Conservation (phyloP, 2,797 vertebrate species). For the Anas capensis region DNA sequence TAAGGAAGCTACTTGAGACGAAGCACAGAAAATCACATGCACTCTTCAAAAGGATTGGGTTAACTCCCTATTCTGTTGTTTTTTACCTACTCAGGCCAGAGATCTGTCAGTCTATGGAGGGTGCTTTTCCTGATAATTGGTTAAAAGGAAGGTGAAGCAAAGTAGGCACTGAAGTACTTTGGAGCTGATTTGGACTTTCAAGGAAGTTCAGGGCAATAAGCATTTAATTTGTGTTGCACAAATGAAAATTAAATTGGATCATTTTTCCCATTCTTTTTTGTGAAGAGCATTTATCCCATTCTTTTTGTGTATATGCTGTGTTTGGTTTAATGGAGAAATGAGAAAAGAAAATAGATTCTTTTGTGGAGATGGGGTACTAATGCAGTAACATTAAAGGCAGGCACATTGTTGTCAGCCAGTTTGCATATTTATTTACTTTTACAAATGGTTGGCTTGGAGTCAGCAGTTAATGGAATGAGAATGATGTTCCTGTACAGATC, state of each 20-base stretch:
- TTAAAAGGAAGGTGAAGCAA: background rate
- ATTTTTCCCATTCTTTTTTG: slow-evolving; percentile 28
- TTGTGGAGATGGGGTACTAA: slow-evolving; percentile 77
- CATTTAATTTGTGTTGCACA: slow-evolving; percentile 55
- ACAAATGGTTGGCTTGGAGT: slow-evolving; percentile 82
- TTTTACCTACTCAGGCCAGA: background rate
- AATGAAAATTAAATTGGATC: slow-evolving; percentile 53
- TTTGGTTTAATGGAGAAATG: slow-evolving; percentile 77
- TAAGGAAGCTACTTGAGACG: background rate
- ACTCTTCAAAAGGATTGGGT: background rate
- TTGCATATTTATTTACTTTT: slow-evolving; percentile 84
- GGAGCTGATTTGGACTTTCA: slow-evolving; percentile 38
- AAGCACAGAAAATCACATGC: background rate
- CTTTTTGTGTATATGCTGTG: slow-evolving; percentile 53
- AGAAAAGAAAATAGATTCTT: slow-evolving; percentile 69
- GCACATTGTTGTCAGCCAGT: slow-evolving; percentile 71
- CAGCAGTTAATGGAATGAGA: slow-evolving; percentile 85
- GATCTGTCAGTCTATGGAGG: background rate
- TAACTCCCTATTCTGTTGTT: background rate
- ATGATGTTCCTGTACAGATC: slow-evolving; percentile 80
- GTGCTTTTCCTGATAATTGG: slow-evolving; percentile 5
- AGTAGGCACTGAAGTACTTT: background rate
- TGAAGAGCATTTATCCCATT: slow-evolving; percentile 37
- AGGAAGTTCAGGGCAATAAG: slow-evolving; percentile 51
- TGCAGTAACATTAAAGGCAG: slow-evolving; percentile 72